Evolutionary conservation across 2,113 vertebrate species (phyloP).

Genomic region (Orthonyx spaldingii): DNA sequence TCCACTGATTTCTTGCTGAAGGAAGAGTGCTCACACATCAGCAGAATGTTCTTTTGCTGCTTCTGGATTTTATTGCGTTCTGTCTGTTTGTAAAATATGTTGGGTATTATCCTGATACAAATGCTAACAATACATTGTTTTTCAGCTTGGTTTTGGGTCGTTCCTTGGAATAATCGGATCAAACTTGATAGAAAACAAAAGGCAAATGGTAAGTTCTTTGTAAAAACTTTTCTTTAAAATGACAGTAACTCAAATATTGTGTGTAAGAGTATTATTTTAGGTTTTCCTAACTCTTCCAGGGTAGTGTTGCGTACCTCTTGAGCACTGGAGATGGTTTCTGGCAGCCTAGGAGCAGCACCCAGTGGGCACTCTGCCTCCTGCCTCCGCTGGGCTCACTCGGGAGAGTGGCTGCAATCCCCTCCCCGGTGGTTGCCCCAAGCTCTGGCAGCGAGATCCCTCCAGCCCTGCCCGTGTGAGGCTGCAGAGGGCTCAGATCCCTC

Average conservation of each 20-base stretch:
- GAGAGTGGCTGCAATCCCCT: neutral
- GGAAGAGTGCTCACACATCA: neutral
- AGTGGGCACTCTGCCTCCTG: neutral
- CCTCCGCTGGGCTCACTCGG: fast-evolving
- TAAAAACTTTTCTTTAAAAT: neutral
- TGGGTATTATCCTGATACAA: neutral
- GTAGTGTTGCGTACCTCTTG: neutral
- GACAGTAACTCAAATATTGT: neutral
- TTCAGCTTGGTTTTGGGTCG: conserved; percentile 95
- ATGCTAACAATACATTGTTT: conserved; percentile 50
- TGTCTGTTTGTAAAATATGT: neutral
- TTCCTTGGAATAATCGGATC: conserved; percentile 98
- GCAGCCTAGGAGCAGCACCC: neutral
- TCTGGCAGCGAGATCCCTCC: neutral
- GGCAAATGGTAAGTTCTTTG: conserved; percentile 91
- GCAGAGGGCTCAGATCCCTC: neutral
- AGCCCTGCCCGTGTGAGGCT: neutral
- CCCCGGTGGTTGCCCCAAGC: fast-evolving
- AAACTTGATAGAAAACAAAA: conserved; percentile 97
- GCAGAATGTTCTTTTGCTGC: conserved; percentile 7
- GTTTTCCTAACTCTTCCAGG: neutral
- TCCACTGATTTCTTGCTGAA: neutral
- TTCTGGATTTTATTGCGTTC: neutral
- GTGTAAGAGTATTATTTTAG: neutral
- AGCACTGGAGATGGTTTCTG: neutral